Conservation (phyloP, 2,113 vertebrate genomes). For the Poeciliopsis retropinna region DNA sequence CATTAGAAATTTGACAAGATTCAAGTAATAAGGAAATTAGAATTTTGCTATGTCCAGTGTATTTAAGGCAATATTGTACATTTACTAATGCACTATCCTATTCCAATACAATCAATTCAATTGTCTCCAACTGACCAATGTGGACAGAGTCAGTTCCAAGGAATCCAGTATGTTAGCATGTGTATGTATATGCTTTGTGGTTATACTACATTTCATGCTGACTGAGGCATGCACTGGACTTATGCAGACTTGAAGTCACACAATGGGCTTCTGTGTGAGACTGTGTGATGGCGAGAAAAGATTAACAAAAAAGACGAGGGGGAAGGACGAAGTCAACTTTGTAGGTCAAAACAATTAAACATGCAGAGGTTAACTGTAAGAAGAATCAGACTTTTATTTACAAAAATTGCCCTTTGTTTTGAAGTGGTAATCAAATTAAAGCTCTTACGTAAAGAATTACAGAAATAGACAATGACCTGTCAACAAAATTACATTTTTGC, state of each 20-base stretch:
- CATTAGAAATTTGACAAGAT: neutral
- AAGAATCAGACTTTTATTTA: neutral
- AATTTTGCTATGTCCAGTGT: no score
- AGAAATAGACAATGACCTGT: neutral
- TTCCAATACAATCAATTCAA: slow-evolving; percentile 13
- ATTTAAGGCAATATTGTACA: no score
- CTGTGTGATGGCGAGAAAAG: slow-evolving; percentile 36
- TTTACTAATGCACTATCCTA: no score
- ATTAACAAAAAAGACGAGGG: slow-evolving; percentile 17
- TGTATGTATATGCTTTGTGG: slow-evolving; percentile 12
- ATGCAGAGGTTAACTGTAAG: neutral
- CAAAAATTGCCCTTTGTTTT: neutral
- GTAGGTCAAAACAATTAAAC: slow-evolving; percentile 24
- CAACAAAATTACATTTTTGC: slow-evolving; percentile 15
- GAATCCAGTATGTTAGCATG: slow-evolving; percentile 10
- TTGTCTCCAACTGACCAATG: slow-evolving; percentile 45
- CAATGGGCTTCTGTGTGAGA: slow-evolving; percentile 66
- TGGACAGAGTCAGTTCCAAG: slow-evolving; percentile 19
- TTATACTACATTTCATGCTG: slow-evolving; percentile 34
- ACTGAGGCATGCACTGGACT: slow-evolving; percentile 21
- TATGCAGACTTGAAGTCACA: slow-evolving; percentile 48
- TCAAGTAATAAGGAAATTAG: neutral
- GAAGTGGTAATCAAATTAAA: neutral
- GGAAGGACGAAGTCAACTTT: slow-evolving; percentile 14
- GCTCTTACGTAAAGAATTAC: slow-evolving; percentile 2